Evolutionary conservation across 2,797 vertebrate genomes (phyloP).

Genomic region (Anabacerthia variegaticeps): DNA sequence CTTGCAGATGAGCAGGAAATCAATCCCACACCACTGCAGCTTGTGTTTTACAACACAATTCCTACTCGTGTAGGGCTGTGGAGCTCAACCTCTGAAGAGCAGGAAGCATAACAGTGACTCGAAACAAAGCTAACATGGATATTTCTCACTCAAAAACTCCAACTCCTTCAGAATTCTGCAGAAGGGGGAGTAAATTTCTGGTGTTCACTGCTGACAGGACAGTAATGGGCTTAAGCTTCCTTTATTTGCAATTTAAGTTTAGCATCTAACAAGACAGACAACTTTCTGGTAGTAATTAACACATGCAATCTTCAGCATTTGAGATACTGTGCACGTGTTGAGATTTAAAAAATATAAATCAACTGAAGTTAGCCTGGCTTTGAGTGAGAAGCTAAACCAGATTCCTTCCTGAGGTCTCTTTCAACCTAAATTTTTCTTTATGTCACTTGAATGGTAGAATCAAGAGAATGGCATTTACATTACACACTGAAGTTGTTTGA

Average conservation of each 20-base stretch:
- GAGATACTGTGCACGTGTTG: neutral
- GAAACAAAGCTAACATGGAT: neutral
- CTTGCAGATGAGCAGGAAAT: conserved; percentile 33
- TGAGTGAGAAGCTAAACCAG: neutral
- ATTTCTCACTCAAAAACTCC: neutral
- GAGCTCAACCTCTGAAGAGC: neutral
- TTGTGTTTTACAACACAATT: neutral
- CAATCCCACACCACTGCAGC: neutral
- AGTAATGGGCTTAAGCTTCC: neutral
- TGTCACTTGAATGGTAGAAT: neutral
- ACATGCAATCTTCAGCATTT: neutral
- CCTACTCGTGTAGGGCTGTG: fast-evolving
- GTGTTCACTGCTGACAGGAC: neutral
- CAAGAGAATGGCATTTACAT: neutral
- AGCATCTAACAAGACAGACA: neutral
- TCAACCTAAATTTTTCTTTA: neutral
- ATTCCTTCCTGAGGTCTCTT: neutral
- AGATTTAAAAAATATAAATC: neutral
- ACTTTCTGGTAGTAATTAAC: neutral
- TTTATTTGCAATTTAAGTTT: neutral
- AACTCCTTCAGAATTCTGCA: neutral
- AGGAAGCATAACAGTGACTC: neutral
- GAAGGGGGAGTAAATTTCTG: neutral
- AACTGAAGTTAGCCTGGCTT: neutral
- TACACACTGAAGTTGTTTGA: neutral